A percentile compares a stretch with the other conserved stretches of the same genome.
These are phyloP conservation scores for Caiman crocodilus DNA, from an alignment of 2,797 vertebrate genomes.

Conservation along the genomic window DNA sequence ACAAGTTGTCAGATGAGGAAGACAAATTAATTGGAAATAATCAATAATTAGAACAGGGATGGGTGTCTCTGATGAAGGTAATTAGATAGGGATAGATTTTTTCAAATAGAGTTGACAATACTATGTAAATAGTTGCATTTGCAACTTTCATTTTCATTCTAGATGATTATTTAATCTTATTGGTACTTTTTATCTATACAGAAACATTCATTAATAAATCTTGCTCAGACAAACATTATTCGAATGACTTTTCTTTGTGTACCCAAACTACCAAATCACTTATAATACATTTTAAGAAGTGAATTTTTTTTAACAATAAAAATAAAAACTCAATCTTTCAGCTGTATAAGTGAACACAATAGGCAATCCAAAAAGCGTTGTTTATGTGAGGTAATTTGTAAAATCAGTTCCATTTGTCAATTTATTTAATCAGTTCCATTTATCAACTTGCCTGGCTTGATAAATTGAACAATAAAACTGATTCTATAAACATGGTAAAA, in stretches of 20 bases:
- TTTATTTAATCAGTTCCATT: neutral
- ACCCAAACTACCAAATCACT: fast-evolving
- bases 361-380: constrained; percentile 54
- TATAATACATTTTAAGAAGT: neutral
- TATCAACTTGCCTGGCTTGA: neutral
- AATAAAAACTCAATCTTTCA: constrained; percentile 52
- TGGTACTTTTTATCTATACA: neutral
- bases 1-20: neutral
- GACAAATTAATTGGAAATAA: neutral
- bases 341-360: constrained; percentile 46
- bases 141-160: neutral
- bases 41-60: neutral
- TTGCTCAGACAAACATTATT: neutral
- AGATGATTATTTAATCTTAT: neutral
- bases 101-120: neutral
- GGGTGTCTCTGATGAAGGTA: neutral
- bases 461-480: neutral
- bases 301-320: constrained; percentile 21
- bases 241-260: neutral
- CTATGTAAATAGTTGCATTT: neutral
- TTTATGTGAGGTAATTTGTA: constrained; percentile 53
- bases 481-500: neutral
- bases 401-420: constrained; percentile 51
- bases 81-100: neutral
- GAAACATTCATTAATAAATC: neutral